Percentiles rank a stretch among this genome's conserved stretches.
These are phyloP conservation scores for Tupaia tana DNA, from an alignment of 2,113 vertebrate genomes.

Conservation along the genomic window DNA sequence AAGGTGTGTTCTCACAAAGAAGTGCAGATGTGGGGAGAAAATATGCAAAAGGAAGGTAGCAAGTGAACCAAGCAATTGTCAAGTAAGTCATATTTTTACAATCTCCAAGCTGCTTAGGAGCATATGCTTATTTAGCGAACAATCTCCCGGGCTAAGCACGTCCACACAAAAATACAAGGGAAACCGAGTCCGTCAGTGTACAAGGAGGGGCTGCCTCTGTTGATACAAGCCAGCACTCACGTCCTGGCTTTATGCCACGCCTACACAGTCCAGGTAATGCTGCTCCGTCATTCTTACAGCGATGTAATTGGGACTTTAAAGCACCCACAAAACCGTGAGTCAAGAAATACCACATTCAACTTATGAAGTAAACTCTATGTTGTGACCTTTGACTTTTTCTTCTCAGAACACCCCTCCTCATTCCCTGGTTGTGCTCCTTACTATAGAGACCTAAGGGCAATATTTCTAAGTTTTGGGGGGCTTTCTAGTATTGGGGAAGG, in stretches of 20 bases:
- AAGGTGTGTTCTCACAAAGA: constrained; percentile 40
- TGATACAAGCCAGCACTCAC: background rate
- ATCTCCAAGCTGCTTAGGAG: constrained; percentile 25
- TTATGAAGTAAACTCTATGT: background rate
- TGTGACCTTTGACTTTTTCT: background rate
- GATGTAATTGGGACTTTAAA: background rate
- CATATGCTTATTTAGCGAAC: constrained; percentile 36
- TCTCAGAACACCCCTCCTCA: background rate
- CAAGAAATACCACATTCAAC: background rate
- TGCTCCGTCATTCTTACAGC: background rate
- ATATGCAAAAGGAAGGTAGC: constrained; percentile 5
- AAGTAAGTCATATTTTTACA: constrained; percentile 32
- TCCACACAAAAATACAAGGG: background rate
- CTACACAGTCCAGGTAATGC: constrained; percentile 9
- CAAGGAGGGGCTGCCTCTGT: background rate
- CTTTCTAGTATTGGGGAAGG: background rate
- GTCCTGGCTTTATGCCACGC: background rate
- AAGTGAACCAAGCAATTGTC: constrained; percentile 41
- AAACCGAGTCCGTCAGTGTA: background rate
- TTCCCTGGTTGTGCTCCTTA: background rate
- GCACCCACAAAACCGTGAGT: background rate
- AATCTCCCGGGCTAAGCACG: constrained; percentile 15
- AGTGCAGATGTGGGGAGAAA: background rate
- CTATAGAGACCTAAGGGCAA: too few relatives aligned
- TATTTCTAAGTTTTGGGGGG: accelerated